Base-by-base conservation (phyloP, 2,888 invertebrate species). In the Selenia dentaria region DNA sequence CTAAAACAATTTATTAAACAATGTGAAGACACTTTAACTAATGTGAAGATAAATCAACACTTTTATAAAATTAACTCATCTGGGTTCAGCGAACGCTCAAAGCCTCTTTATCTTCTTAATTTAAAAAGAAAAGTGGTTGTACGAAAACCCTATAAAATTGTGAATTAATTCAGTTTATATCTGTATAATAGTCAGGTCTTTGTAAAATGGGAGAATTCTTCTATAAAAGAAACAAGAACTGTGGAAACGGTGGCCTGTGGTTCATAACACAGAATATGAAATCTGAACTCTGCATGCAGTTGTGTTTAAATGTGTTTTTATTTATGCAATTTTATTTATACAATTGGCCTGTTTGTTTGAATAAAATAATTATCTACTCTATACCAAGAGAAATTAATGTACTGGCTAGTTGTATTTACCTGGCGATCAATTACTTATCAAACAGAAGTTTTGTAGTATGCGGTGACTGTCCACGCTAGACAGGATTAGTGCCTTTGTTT, bases 81-180 rank as follows among this genome's bases (percentile, higher is more conserved):
- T 44, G 20, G 36, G 54, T 57, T 57, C 47, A 50, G 45, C 33
- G 36, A 47, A 50, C 50, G 40, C 27, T 46, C 41, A 48, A 32
- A 51, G 40, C 36, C n/a, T n/a, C n/a, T n/a, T n/a, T n/a, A n/a
- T 41, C 22, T 39, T 29, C 27, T 54, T 45, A 43, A 49, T 51
- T 49, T 49, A 56, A 34, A 27, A 52, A 45, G 29, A 45, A 40
- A 51, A 42, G 42, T 51, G 50, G 41, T 35, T 47, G 37, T 46
- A 41, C 26, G 22, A 52, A 44, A 52, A 33, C 45, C 33, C 42
- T 41, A 43, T 46, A 25, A 43, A 39, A 54, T 41, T 45, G 38
- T 35, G 38, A 45, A 47, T 39, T 46, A 46, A 46, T 39, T 46
- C 39, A 46, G 33, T 42, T 48, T 48, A 34, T 37, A 42, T 42